A percentile compares a stretch with the other conserved stretches of the same genome.
phyloP scores from a whole-genome alignment of 2,113 vertebrate species.

The Urocitellus parryii region DNA sequence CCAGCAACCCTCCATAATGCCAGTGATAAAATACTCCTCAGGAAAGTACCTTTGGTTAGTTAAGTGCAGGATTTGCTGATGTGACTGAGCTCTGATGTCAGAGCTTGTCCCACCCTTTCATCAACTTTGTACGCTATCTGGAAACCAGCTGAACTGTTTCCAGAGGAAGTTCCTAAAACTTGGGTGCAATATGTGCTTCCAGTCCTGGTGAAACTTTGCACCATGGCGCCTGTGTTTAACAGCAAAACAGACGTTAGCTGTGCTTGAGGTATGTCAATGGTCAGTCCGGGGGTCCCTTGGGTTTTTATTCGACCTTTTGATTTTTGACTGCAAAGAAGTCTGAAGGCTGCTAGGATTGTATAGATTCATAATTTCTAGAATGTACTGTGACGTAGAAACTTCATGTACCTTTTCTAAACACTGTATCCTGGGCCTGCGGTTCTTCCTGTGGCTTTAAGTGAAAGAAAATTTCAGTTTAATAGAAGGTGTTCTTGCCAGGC shows the following conservation, averaged over 20 bases:
- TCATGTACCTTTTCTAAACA: background rate
- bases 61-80: too few species aligned
- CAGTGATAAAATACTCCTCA: too few species aligned
- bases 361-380: background rate
- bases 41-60: too few species aligned
- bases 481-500: background rate
- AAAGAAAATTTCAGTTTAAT: background rate
- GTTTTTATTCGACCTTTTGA: background rate
- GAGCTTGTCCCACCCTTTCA: too few species aligned
- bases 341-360: background rate
- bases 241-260: too few species aligned
- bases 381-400: background rate
- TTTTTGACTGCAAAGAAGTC: background rate
- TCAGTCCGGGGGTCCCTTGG: background rate
- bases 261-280: accelerated
- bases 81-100: too few species aligned
- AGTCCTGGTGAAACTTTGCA: background rate
- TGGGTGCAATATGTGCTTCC: background rate
- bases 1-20: too few species aligned
- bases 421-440: background rate
- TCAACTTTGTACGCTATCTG: background rate
- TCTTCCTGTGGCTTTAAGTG: background rate
- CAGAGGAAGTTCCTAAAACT: background rate
- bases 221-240: too few species aligned
- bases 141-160: background rate